phyloP scores from a whole-genome alignment of 92 coral and sea anemone species.

The Epizoanthus scotinus region DNA sequence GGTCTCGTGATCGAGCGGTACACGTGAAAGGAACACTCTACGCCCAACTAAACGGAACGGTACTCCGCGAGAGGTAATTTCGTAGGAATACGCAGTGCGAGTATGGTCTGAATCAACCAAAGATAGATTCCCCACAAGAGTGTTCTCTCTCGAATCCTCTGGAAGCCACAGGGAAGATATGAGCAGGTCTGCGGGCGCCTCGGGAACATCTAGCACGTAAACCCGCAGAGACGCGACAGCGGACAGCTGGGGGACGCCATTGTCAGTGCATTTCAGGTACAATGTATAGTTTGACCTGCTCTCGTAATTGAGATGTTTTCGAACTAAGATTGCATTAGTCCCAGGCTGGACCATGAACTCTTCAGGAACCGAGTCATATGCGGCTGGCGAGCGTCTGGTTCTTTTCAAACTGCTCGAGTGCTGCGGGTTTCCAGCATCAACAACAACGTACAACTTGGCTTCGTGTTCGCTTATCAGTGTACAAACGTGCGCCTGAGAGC shows the following conservation, averaged over 20 bases:
- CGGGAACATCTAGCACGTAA: slow-evolving; percentile 67
- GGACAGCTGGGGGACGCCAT: slow-evolving; percentile 64
- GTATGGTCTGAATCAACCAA: slow-evolving; percentile 65
- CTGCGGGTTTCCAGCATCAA: slow-evolving; percentile 53
- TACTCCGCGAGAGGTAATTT: slow-evolving; percentile 68
- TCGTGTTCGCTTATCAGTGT: slow-evolving; percentile 66
- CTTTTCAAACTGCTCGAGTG: slow-evolving; percentile 43
- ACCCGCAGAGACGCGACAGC: slow-evolving; percentile 52
- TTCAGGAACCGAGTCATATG: slow-evolving; percentile 43
- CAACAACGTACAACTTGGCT: slow-evolving; percentile 50
- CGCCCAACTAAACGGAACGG: slow-evolving; percentile 65
- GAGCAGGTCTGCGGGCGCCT: slow-evolving; percentile 59
- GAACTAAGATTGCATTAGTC: slow-evolving; percentile 66
- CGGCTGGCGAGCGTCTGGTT: slow-evolving; percentile 24
- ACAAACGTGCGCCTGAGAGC: slow-evolving; percentile 67
- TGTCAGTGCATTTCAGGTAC: slow-evolving; percentile 66
- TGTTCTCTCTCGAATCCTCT: slow-evolving; percentile 54
- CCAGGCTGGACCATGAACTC: slow-evolving; percentile 73
- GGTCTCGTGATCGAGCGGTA: slow-evolving; percentile 68
- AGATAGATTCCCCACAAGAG: slow-evolving; percentile 45
- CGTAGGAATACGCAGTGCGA: slow-evolving; percentile 57
- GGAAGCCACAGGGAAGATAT: slow-evolving; percentile 51
- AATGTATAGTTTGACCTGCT: slow-evolving; percentile 51
- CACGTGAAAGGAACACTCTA: slow-evolving; percentile 64
- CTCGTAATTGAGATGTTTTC: slow-evolving; percentile 58